These are phyloP conservation scores for Gymnoscopelus microlampas DNA, from an alignment of 2,797 vertebrate genomes.

Conservation along the genomic window DNA sequence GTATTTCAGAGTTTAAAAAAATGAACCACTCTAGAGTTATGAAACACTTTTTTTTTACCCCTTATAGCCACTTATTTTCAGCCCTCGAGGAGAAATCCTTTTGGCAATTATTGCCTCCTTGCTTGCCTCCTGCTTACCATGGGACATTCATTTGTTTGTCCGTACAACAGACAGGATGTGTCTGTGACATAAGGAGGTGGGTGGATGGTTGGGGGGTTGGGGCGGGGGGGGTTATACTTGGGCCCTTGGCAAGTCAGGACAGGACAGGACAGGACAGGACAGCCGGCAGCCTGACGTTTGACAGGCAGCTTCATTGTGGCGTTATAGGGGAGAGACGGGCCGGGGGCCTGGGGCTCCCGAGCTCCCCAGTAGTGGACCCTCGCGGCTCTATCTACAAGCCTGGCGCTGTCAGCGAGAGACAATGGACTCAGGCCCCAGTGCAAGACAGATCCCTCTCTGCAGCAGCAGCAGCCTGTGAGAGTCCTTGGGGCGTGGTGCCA, in stretches of 20 bases:
- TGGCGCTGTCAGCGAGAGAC: conserved; percentile 55
- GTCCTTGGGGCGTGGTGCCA: conserved; percentile 58
- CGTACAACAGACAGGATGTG: too few relatives aligned
- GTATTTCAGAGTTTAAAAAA: too few relatives aligned
- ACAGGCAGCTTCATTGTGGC: conserved; percentile 64
- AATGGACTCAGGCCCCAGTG: conserved; percentile 31
- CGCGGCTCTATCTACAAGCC: conserved; percentile 5
- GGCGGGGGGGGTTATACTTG: conserved; percentile 21
- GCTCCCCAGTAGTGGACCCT: conserved; percentile 44
- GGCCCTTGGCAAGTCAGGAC: conserved; percentile 27
- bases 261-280: conserved; percentile 47
- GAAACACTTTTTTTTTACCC: too few relatives aligned
- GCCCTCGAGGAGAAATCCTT: too few relatives aligned
- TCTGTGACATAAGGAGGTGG: too few relatives aligned
- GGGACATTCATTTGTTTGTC: too few relatives aligned
- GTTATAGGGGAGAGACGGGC: conserved; percentile 3
- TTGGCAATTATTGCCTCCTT: too few relatives aligned
- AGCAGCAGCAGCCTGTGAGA: conserved; percentile 24
- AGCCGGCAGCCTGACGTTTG: conserved; percentile 41
- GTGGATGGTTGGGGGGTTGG: too few relatives aligned
- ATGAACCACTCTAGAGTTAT: too few relatives aligned
- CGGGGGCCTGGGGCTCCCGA: conserved; percentile 27
- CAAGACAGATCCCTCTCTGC: conserved; percentile 35
- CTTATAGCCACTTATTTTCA: too few relatives aligned
- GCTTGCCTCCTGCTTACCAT: too few relatives aligned